A percentile compares a stretch with the other conserved stretches of the same genome.
phyloP scores from a whole-genome alignment of 2,113 vertebrate genomes.

The Lepisosteus osseus region DNA sequence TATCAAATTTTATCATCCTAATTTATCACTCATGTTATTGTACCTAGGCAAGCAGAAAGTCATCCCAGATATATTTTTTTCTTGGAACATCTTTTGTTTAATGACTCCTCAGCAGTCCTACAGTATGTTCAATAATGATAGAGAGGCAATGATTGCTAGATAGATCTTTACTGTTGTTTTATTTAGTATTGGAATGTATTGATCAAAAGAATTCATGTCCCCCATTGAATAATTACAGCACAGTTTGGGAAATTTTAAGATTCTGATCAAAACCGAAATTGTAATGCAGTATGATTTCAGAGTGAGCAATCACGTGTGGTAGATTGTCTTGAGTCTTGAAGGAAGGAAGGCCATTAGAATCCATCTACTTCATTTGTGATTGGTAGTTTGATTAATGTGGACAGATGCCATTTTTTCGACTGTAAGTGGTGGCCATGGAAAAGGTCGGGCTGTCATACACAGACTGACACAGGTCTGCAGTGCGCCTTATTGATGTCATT shows the following conservation, averaged over 20 bases:
- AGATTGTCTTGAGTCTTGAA: constrained; percentile 18
- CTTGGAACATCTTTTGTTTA: no score
- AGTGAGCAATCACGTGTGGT: constrained; percentile 13
- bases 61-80: no score
- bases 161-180: background rate
- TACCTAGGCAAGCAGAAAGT: no score
- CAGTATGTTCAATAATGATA: no score
- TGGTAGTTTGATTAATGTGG: constrained; percentile 43
- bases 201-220: constrained; percentile 35
- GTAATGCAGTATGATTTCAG: background rate
- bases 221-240: background rate
- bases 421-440: constrained; percentile 14
- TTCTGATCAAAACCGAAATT: no score
- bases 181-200: background rate
- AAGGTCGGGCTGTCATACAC: constrained; percentile 25
- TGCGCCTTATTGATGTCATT: constrained; percentile 5
- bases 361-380: constrained; percentile 32
- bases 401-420: constrained; percentile 31
- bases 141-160: no score
- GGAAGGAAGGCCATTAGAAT: constrained; percentile 36
- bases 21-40: no score
- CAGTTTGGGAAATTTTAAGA: no score
- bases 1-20: no score
- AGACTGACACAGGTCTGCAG: background rate
- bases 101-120: no score